Evolutionary conservation across 2,888 invertebrate species (phyloP), one percentile per base, ranked within the genome.

Genomic region (Seladonia tumulorum): DNA sequence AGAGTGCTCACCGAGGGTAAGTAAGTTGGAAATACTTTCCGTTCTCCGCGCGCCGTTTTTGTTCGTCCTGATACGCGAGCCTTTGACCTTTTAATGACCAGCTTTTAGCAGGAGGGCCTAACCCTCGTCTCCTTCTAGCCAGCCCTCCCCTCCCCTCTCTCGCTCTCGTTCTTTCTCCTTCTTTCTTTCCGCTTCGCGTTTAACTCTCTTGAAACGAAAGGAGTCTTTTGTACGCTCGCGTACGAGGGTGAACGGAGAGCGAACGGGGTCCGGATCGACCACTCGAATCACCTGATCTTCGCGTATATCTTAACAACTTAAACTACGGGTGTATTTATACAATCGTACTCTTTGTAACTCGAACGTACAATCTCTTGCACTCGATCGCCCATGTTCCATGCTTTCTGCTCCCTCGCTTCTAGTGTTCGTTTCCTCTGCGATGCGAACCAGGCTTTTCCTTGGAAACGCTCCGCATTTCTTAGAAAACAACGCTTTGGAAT

Each of bases 11-110:
- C 57, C n/a, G 57, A 25, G 74, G 16, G 57, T 39, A 53, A 57
- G 57, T 42, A 60, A 75, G 45, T 75, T 75, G 60, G 60, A 25
- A 75, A 75, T 75, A 60, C 45, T 75, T 75, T 45, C 75, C 45
- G 75, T 60, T 63, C 60, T 75, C 60, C 45, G 42, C 60, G 60
- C 60, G 60, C 25, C 60, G 60, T 45, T 75, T 57, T 75, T 60
- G 47, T 72, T 72, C 72, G 70, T 71, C 42, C 25, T 25, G 74
- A 25, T 57, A 57, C 12, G 57, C 53, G 57, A 35, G 57, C 60
- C 60, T 45, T 45, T 63, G 45, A 63, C 60, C 60, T 29, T 63
- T 75, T 25, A 45, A 60, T 25, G 45, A 42, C 42, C 42, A 42
- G 57, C 57, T 18, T 75, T 75, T 74, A 74, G 35, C 57, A n/a